A percentile compares a stretch with the other conserved stretches of the same genome.
These are phyloP conservation scores for Darevskia mixta DNA, from an alignment of 2,797 vertebrate species.

Conservation along the genomic window DNA sequence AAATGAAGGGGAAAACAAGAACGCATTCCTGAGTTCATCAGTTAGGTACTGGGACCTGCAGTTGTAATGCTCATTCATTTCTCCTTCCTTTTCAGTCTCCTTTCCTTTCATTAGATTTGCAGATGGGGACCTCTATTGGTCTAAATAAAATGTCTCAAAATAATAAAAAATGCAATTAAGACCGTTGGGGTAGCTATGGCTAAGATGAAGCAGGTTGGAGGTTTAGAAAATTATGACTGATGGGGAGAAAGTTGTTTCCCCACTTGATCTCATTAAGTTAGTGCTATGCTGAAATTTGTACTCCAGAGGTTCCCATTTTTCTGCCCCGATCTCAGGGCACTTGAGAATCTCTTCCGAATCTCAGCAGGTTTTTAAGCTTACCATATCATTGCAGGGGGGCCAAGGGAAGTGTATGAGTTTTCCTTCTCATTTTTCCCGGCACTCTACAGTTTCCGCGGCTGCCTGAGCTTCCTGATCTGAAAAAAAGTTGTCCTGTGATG, in stretches of 20 bases:
- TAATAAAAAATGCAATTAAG: conserved; percentile 39
- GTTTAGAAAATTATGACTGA: not conserved
- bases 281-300: too few relatives aligned
- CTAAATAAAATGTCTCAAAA: conserved; percentile 70
- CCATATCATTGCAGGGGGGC: too few relatives aligned
- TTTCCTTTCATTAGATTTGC: conserved; percentile 76
- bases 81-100: conserved; percentile 36
- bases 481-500: too few relatives aligned
- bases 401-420: too few relatives aligned
- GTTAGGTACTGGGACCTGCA: conserved; percentile 31
- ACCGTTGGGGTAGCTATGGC: not conserved
- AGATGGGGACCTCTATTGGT: conserved; percentile 84
- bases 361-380: too few relatives aligned
- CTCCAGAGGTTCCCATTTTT: too few relatives aligned
- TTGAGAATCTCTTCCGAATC: too few relatives aligned
- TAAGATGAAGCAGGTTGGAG: not conserved
- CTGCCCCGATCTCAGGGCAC: too few relatives aligned
- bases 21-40: conserved; percentile 44
- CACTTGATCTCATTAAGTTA: not conserved
- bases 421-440: too few relatives aligned
- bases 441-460: too few relatives aligned
- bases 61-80: conserved; percentile 43
- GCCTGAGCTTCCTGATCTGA: too few relatives aligned
- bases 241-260: not conserved
- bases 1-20: conserved; percentile 9